These are phyloP conservation scores for Peromyscus polionotus DNA, from an alignment of 2,113 vertebrate genomes.

Conservation along the genomic window DNA sequence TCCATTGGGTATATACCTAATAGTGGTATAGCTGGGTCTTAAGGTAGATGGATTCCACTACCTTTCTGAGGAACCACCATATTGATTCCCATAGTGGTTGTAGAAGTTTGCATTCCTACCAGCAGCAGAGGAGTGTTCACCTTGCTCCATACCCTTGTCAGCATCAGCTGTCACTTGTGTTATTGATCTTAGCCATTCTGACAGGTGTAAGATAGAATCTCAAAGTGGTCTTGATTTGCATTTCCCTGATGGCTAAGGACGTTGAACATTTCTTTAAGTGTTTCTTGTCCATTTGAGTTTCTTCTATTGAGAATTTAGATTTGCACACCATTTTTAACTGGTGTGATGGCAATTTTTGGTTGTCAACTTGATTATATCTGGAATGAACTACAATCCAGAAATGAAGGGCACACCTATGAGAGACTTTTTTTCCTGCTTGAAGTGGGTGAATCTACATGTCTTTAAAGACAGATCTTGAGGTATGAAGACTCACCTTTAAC, in stretches of 20 bases:
- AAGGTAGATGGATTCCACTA: neutral
- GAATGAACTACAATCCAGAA: too few species aligned
- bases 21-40: neutral
- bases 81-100: neutral
- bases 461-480: neutral
- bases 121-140: too few species aligned
- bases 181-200: neutral
- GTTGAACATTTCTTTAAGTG: neutral
- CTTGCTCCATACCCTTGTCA: too few species aligned
- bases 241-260: neutral
- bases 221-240: neutral
- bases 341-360: too few species aligned
- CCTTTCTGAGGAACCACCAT: neutral
- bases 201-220: neutral
- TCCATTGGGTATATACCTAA: neutral
- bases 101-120: too few species aligned
- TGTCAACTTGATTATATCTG: too few species aligned
- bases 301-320: neutral
- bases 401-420: neutral
- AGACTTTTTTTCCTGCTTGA: neutral
- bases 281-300: neutral
- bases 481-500: neutral
- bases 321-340: neutral
- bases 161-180: neutral
- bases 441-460: neutral